A percentile compares a stretch with the other conserved stretches of the same genome.
phyloP scores from a whole-genome alignment of 2,113 vertebrate genomes.

The Cyprinus carpio region DNA sequence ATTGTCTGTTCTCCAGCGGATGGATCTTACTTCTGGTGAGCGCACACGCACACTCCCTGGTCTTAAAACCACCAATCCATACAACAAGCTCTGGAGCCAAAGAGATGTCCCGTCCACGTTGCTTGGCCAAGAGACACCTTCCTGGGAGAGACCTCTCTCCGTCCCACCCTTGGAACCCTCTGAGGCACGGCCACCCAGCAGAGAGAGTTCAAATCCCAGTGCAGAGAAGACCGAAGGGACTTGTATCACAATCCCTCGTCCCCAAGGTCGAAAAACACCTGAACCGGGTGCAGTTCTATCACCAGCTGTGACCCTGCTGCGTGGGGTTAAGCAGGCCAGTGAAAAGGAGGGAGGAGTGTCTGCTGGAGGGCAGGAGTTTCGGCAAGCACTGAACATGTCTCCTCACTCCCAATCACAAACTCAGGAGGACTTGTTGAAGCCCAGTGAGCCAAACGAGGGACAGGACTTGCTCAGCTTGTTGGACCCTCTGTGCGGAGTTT shows the following conservation, averaged over 20 bases:
- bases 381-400: slow-evolving; percentile 67
- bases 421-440: slow-evolving; percentile 74
- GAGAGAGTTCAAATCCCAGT: slow-evolving; percentile 55
- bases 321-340: slow-evolving; percentile 71
- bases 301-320: slow-evolving; percentile 72
- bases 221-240: slow-evolving; percentile 62
- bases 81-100: slow-evolving; percentile 85
- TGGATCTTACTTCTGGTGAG: slow-evolving; percentile 79
- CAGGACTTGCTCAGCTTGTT: slow-evolving; percentile 85
- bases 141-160: slow-evolving; percentile 69
- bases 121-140: slow-evolving; percentile 69
- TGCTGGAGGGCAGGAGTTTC: slow-evolving; percentile 69
- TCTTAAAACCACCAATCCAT: slow-evolving; percentile 82
- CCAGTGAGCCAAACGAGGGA: slow-evolving; percentile 67
- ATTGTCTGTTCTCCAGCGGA: slow-evolving; percentile 75
- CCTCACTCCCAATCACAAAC: slow-evolving; percentile 47
- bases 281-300: slow-evolving; percentile 85
- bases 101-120: slow-evolving; percentile 79
- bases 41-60: slow-evolving; percentile 77
- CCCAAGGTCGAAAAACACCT: slow-evolving; percentile 90
- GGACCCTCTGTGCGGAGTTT: slow-evolving; percentile 78
- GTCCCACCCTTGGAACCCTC: slow-evolving; percentile 63
- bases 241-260: slow-evolving; percentile 90
- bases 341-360: slow-evolving; percentile 60
- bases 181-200: slow-evolving; percentile 64